Conservation (phyloP, 1,140 invertebrate genomes). For the Antheraea pernyi region DNA sequence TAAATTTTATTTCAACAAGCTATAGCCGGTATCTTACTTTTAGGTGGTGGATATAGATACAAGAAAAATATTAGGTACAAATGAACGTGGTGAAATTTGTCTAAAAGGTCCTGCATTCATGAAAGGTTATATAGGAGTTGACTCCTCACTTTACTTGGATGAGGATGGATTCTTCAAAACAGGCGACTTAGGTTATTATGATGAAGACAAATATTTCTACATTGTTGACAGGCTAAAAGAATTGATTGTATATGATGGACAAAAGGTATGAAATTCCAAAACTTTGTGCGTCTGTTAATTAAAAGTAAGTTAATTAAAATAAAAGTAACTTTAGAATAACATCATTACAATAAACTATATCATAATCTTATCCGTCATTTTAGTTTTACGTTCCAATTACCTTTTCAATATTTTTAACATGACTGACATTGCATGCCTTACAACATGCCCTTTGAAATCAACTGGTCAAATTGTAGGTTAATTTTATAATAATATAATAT, state of each 20-base stretch:
- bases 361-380: no score
- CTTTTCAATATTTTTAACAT: no score
- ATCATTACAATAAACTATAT: no score
- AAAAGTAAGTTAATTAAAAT: no score
- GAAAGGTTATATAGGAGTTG: slow-evolving; percentile 83
- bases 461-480: no score
- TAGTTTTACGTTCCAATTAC: no score
- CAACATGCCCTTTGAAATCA: no score
- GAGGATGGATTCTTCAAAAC: slow-evolving; percentile 88
- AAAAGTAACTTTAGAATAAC: no score
- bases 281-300: background rate
- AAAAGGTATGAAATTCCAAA: slow-evolving; percentile 42
- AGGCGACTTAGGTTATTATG: slow-evolving; percentile 88
- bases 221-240: slow-evolving; percentile 89
- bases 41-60: slow-evolving; percentile 79
- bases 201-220: slow-evolving; percentile 84
- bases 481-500: no score
- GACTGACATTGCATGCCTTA: no score
- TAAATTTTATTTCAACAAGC: no score
- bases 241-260: slow-evolving; percentile 88
- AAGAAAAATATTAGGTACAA: slow-evolving; percentile 78
- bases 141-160: slow-evolving; percentile 83
- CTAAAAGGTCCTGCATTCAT: slow-evolving; percentile 81
- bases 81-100: slow-evolving; percentile 82
- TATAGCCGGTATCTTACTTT: slow-evolving; percentile 36